Percentiles rank a stretch among this genome's conserved stretches.
These are phyloP conservation scores for Hassar affinis DNA, from an alignment of 2,113 vertebrate genomes.

Conservation along the genomic window DNA sequence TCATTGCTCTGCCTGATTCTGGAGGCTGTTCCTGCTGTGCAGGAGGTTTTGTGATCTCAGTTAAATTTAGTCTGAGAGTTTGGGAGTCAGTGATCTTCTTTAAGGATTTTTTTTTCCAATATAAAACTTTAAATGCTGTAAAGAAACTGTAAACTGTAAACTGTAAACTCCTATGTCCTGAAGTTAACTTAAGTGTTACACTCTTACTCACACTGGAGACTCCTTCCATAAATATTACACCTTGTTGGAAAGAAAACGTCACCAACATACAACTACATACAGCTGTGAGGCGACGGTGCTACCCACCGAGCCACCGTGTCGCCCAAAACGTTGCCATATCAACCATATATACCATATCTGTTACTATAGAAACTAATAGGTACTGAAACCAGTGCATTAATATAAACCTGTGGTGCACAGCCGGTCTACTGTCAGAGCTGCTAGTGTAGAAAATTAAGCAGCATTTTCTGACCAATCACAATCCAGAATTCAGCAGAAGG, in stretches of 20 bases:
- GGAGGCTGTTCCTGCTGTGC: slow-evolving; percentile 63
- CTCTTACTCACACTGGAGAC: neutral
- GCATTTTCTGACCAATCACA: neutral
- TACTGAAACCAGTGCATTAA: neutral
- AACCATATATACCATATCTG: too few species aligned
- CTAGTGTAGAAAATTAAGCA: neutral
- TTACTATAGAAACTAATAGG: neutral
- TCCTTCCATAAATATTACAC: neutral
- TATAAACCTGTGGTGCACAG: neutral
- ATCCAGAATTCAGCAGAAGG: neutral
- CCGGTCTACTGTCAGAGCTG: neutral
- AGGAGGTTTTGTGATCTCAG: slow-evolving; percentile 46
- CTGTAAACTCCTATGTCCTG: neutral
- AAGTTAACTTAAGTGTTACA: neutral
- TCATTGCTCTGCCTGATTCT: slow-evolving; percentile 48
- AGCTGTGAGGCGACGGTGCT: too few species aligned
- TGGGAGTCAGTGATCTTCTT: slow-evolving; percentile 42
- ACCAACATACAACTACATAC: too few species aligned
- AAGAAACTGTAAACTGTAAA: too few species aligned
- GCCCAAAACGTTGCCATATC: too few species aligned
- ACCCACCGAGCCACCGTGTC: too few species aligned
- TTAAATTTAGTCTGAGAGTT: slow-evolving; percentile 48
- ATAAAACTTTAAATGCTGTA: neutral
- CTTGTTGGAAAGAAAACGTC: neutral
- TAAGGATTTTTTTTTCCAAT: neutral